Evolutionary conservation across 2,113 vertebrate genomes (phyloP), one percentile per base, ranked within the genome.

Genomic region (Rhipidura dahli): DNA sequence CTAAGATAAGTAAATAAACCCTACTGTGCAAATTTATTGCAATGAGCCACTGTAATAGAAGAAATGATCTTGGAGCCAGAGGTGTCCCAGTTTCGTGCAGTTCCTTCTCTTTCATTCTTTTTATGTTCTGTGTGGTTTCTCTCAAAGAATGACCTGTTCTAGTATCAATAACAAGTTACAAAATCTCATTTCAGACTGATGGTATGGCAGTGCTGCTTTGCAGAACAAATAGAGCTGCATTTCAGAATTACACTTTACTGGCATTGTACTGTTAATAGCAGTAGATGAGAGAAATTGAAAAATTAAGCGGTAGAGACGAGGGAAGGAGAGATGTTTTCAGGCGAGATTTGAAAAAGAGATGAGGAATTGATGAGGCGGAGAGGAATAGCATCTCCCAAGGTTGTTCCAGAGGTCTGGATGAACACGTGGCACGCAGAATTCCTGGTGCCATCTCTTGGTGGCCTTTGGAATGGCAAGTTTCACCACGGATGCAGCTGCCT

Each of bases 361-460:
- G 71, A 76, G 81, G 66, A 93, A 60, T 77, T 96, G 87, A 40
- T 89, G 89, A 97, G 80, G 82, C 64, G 5, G 83, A 86, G 85
- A 95, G 37, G 64, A 82, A 8, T 7, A 47, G 51, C 80, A 22
- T 47, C 49, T 11, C 47, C 63, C 80, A 94, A 83, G 64, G 78
- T 30, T 27, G 53, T 56, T 89, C 69, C 87, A 73, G 76, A 65
- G 75, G 63, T 50, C 65, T n/a, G 59, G n/a, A 16, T 9, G 66
- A 85, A 42, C 15, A 16, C 6, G 40, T 78, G 31, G 33, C 79
- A 30, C 45, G 4, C 61, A 72, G 78, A 93, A 95, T 31, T 75
- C 76, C 82, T 93, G 81, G 87, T 87, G 79, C 96, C 97, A 94
- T 95, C 97, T 97, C 68, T 96, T 92, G 98, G 96, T 83, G 44